Conservation (phyloP, 2,888 invertebrate genomes). For the Hydriomena furcata region DNA sequence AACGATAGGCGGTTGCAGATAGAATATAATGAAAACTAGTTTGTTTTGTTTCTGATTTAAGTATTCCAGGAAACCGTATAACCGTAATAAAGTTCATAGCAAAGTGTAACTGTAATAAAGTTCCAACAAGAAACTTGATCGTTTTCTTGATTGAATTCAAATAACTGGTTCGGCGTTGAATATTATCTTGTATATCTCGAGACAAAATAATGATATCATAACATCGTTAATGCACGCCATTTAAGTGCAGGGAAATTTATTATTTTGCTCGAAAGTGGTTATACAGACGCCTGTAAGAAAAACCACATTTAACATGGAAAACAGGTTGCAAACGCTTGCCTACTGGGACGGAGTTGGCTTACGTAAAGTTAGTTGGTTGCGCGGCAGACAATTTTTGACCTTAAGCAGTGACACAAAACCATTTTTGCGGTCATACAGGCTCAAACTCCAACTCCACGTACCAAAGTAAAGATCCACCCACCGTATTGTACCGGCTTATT, state of each 20-base stretch:
- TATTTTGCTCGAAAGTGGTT: constrained; percentile 45
- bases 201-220: constrained; percentile 62
- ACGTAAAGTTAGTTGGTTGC: too few relatives aligned
- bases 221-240: constrained; percentile 50
- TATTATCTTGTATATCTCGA: constrained; percentile 43
- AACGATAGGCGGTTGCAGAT: too few relatives aligned
- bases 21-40: not conserved
- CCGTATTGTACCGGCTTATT: too few relatives aligned
- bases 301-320: constrained; percentile 6
- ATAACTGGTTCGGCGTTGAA: constrained; percentile 17
- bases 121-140: not conserved
- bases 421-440: too few relatives aligned
- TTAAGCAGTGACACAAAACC: too few relatives aligned
- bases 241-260: constrained; percentile 60
- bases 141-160: constrained; percentile 13
- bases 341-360: too few relatives aligned
- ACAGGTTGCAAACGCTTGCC: not conserved
- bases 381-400: too few relatives aligned
- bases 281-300: constrained; percentile 60
- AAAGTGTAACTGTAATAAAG: not conserved
- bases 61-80: too few relatives aligned
- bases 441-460: too few relatives aligned
- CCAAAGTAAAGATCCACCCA: too few relatives aligned
- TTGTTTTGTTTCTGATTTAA: too few relatives aligned
- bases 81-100: not conserved